Conservation (phyloP, 1,140 invertebrate genomes). For the Maconellicoccus hirsutus region DNA sequence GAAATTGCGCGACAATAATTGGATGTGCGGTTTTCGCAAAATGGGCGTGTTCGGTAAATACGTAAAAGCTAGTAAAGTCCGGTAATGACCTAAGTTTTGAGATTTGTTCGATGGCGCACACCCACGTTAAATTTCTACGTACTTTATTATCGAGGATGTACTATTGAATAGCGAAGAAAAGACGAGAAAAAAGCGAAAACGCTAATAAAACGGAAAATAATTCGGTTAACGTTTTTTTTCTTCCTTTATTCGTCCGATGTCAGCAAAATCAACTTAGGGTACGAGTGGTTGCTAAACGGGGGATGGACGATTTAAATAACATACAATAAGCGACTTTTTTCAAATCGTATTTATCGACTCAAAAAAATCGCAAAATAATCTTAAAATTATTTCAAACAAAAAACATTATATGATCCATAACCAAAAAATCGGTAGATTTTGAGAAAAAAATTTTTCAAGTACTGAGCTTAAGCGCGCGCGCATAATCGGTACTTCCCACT, state of each 20-base stretch:
- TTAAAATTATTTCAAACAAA: too few relatives aligned
- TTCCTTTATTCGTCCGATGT: background rate
- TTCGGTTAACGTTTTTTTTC: background rate
- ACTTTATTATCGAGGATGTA: background rate
- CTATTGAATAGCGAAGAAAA: background rate
- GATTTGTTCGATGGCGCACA: background rate
- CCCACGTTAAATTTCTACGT: background rate
- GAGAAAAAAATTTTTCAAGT: too few relatives aligned
- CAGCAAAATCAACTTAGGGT: background rate
- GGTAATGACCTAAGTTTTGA: constrained; percentile 4
- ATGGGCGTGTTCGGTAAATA: background rate
- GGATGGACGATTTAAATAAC: too few relatives aligned
- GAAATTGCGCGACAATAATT: background rate
- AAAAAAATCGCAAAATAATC: too few relatives aligned
- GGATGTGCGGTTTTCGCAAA: background rate
- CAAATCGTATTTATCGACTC: too few relatives aligned
- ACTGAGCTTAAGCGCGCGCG: too few relatives aligned
- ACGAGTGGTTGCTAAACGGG: background rate
- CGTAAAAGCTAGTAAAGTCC: constrained; percentile 7
- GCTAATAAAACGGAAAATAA: constrained; percentile 9
- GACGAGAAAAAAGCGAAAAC: background rate
- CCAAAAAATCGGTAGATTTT: too few relatives aligned
- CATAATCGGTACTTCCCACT: too few relatives aligned
- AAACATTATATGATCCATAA: too few relatives aligned
- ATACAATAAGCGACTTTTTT: too few relatives aligned